Percentiles rank a stretch among this genome's conserved stretches.
phyloP scores from a whole-genome alignment of 2,888 invertebrate genomes.

The Capitulum mitella region DNA sequence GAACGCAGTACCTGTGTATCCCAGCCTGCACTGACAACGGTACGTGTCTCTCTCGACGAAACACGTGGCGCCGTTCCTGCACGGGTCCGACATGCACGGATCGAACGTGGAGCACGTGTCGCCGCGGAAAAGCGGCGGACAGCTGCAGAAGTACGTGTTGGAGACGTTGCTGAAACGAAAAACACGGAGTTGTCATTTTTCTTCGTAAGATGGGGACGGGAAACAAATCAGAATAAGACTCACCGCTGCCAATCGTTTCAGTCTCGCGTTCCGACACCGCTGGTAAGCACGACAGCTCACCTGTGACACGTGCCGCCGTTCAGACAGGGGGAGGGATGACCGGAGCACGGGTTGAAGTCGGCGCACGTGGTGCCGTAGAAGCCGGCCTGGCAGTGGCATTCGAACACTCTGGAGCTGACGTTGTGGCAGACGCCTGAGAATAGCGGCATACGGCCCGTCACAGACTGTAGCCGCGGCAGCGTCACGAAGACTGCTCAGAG shows the following conservation, averaged over 20 bases:
- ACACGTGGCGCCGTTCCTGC: neutral
- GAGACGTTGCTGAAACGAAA: neutral
- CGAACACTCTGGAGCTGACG: neutral
- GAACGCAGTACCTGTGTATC: neutral
- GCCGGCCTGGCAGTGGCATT: neutral
- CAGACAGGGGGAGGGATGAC: neutral
- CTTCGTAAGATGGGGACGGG: no score
- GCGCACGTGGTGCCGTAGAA: neutral
- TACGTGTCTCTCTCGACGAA: neutral
- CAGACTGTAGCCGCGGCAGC: no score
- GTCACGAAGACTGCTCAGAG: no score
- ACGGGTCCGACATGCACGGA: neutral
- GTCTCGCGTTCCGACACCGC: no score
- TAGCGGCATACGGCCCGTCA: no score
- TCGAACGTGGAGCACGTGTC: neutral
- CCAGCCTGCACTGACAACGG: neutral
- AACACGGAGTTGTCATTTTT: no score
- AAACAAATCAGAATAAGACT: no score
- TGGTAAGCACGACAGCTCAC: no score
- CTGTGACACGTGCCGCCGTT: constrained; percentile 10
- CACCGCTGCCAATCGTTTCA: no score
- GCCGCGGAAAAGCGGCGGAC: neutral
- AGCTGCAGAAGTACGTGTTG: neutral
- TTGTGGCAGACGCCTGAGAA: neutral
- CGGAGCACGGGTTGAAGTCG: neutral